These are phyloP conservation scores for Stichodactyla mertensii DNA, from an alignment of 64 coral and sea anemone species.

Conservation along the genomic window DNA sequence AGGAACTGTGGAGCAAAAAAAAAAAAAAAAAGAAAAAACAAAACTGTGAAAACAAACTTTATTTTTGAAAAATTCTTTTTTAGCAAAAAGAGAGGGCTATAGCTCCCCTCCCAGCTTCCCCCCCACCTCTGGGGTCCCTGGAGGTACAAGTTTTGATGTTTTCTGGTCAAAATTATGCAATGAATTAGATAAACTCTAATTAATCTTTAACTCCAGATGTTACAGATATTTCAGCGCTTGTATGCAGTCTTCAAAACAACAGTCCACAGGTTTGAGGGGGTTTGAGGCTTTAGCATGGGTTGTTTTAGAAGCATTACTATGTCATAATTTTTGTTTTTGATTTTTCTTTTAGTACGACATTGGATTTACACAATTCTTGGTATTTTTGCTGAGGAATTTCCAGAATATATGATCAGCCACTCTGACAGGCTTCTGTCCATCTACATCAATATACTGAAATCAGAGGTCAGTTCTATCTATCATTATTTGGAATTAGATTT, in stretches of 20 bases:
- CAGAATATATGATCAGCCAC: constrained; percentile 40
- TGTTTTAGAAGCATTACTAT: neutral
- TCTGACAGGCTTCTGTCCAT: constrained; percentile 54
- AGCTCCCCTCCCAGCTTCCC: no score
- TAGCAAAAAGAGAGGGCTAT: no score
- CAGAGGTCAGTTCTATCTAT: constrained; percentile 30
- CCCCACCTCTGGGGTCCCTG: no score
- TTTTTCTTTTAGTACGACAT: constrained; percentile 34
- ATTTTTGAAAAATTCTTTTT: no score
- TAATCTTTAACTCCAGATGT: neutral
- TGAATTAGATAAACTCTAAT: neutral
- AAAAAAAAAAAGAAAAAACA: no score
- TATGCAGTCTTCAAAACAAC: constrained; percentile 56
- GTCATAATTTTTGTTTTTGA: neutral
- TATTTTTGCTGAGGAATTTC: constrained; percentile 63
- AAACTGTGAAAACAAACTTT: no score
- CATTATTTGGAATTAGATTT: neutral
- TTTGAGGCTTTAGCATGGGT: neutral
- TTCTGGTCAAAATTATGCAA: neutral
- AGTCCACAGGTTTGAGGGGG: constrained; percentile 39
- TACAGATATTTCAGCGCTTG: constrained; percentile 54
- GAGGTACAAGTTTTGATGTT: no score
- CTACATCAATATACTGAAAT: constrained; percentile 63
- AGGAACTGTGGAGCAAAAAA: no score
- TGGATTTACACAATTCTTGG: constrained; percentile 63